phyloP scores from a whole-genome alignment of 2,797 vertebrate species.

The Crocodylus rhombifer region DNA sequence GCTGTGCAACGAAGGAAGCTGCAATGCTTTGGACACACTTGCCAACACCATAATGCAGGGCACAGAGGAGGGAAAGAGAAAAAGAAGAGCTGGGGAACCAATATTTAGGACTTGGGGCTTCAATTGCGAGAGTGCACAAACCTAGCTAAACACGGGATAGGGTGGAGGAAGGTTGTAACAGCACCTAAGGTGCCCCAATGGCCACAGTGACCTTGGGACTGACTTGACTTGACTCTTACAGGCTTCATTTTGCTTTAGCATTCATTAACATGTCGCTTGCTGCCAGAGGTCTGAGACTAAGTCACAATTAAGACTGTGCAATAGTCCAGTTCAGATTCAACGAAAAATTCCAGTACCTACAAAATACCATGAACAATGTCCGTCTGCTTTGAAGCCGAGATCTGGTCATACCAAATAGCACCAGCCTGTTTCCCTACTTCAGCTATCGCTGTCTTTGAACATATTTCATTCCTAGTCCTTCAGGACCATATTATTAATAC shows the following conservation, averaged over 20 bases:
- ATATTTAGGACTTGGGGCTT: no score
- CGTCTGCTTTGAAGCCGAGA: not conserved
- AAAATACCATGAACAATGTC: not conserved
- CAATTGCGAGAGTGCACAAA: no score
- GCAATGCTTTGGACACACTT: no score
- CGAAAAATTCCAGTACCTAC: not conserved
- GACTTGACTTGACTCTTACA: not conserved
- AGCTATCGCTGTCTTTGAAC: not conserved
- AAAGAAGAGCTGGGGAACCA: no score
- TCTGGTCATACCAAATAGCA: no score
- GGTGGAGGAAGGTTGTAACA: no score
- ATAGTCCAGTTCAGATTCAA: rapidly evolving
- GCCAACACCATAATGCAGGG: no score
- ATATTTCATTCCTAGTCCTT: not conserved
- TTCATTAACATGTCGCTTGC: not conserved
- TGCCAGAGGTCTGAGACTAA: not conserved
- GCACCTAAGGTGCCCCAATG: no score
- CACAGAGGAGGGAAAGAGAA: no score
- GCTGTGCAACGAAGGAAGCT: no score
- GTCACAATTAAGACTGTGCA: not conserved
- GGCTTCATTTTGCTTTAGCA: not conserved
- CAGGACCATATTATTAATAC: not conserved
- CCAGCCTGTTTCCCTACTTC: rapidly evolving
- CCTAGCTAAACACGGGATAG: no score
- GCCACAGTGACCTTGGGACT: no score